Base-by-base conservation (phyloP, 2,888 invertebrate genomes). In the Polymixis flavicincta region DNA sequence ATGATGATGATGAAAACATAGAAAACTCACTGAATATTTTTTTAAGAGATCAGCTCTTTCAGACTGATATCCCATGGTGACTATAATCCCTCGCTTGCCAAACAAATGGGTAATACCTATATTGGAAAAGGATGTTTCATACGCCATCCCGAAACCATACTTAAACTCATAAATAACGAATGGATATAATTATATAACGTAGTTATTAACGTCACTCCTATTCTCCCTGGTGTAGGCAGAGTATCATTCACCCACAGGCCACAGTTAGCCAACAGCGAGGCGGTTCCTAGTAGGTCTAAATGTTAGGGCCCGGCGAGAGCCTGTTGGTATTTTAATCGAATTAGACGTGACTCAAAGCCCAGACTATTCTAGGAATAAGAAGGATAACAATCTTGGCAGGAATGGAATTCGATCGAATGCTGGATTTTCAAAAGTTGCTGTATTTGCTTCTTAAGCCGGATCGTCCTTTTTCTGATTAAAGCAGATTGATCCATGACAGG, bases 321-420 rank as follows among this genome's bases (percentile, higher is more conserved):
- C 32, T 48, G 37, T 48, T 54, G 55, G 14, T 6, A 54, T 54
- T 70, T 64, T 45, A n/a, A 48, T 60, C 60, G 45, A 59, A 64
- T 60, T 48, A 78, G 64, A 45, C 57, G n/a, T 65, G 54, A 71
- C 45, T 78, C 52, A 70, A 78, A 25, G 22, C 52, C 57, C 13
- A n/a, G n/a, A 64, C 50, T 63, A 32, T 78, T 59, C 63, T 69
- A 78, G 28, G 78, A 77, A 57, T 63, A 50, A 63, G 25, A 37
- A 64, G 45, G 32, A 52, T 45, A 69, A 69, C 5, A 48, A 55
- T 42, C 48, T 55, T 19, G 17, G 17, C 54, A 19, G 50, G 25
- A 22, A 42, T 50, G 76, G 50, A 76, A 76, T 57, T 63, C 19
- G 32, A 42, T 37, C 28, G 42, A 42, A 57, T 64, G 50, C 25